These are phyloP conservation scores for Tragulus kanchil DNA, from an alignment of 2,113 vertebrate species.

Conservation along the genomic window DNA sequence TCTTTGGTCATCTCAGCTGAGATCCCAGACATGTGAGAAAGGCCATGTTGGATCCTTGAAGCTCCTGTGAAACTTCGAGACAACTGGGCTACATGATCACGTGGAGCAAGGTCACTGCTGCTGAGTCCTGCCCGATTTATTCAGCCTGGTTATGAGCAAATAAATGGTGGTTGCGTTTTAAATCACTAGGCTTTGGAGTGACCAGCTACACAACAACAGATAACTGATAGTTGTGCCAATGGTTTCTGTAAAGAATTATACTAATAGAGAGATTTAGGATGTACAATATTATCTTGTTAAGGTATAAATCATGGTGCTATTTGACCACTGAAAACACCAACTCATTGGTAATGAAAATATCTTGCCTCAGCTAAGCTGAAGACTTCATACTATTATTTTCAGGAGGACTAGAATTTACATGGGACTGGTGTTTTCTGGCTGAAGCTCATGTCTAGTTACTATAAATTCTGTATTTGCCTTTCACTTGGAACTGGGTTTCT, in stretches of 20 bases:
- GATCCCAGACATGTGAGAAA: background rate
- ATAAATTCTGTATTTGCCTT: background rate
- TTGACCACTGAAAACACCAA: background rate
- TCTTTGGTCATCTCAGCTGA: background rate
- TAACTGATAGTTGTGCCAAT: background rate
- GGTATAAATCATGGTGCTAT: background rate
- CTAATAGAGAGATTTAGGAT: background rate
- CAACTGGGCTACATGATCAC: background rate
- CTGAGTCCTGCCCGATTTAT: background rate
- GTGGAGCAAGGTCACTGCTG: background rate
- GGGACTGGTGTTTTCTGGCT: background rate
- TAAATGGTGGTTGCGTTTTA: background rate
- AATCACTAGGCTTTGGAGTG: background rate
- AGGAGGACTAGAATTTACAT: background rate
- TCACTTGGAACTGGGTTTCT: background rate
- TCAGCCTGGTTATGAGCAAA: background rate
- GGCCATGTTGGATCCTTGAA: background rate
- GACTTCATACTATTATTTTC: background rate
- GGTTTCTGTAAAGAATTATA: slow-evolving; percentile 5
- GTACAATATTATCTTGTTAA: background rate
- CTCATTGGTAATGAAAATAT: background rate
- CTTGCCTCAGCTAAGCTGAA: background rate
- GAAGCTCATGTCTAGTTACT: background rate
- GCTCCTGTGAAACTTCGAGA: background rate
- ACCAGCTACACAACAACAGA: background rate